These are phyloP conservation scores for Beris chalybata DNA, from an alignment of 2,888 invertebrate species.

Conservation along the genomic window DNA sequence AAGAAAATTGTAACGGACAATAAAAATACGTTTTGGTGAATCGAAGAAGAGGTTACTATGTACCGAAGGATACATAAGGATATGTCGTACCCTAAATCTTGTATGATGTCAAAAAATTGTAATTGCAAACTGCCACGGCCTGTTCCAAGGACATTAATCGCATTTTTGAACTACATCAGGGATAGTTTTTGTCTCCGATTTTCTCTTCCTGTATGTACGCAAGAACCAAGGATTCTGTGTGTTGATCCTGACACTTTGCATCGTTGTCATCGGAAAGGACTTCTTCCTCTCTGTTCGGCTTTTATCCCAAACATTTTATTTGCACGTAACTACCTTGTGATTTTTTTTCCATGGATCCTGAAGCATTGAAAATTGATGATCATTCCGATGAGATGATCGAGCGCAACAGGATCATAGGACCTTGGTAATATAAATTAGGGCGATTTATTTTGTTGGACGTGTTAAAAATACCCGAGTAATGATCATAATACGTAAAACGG, in stretches of 20 bases:
- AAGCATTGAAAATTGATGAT: constrained; percentile 26
- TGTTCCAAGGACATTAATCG: constrained; percentile 28
- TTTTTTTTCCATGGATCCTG: constrained; percentile 12
- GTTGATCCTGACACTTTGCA: constrained; percentile 37
- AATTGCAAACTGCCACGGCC: constrained; percentile 27
- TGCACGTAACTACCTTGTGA: background rate
- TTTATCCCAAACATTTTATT: background rate
- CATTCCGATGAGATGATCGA: constrained; percentile 2
- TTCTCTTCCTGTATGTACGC: background rate
- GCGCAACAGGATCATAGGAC: constrained; percentile 2
- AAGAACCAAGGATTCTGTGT: constrained; percentile 21
- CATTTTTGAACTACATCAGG: constrained; percentile 8
- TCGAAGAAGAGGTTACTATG: background rate
- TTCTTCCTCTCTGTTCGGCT: background rate
- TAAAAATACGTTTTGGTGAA: constrained; percentile 12
- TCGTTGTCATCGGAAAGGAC: constrained; percentile 27
- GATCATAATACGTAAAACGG: constrained; percentile 33
- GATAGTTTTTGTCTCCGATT: background rate
- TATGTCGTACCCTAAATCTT: background rate
- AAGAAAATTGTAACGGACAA: constrained; percentile 29
- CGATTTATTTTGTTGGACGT: constrained; percentile 37
- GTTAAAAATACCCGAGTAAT: constrained; percentile 36
- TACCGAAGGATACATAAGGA: background rate
- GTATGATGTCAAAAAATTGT: constrained; percentile 3
- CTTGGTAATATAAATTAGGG: constrained; percentile 38